Evolutionary conservation across 2,888 invertebrate genomes (phyloP).

Genomic region (Rhingia rostrata): DNA sequence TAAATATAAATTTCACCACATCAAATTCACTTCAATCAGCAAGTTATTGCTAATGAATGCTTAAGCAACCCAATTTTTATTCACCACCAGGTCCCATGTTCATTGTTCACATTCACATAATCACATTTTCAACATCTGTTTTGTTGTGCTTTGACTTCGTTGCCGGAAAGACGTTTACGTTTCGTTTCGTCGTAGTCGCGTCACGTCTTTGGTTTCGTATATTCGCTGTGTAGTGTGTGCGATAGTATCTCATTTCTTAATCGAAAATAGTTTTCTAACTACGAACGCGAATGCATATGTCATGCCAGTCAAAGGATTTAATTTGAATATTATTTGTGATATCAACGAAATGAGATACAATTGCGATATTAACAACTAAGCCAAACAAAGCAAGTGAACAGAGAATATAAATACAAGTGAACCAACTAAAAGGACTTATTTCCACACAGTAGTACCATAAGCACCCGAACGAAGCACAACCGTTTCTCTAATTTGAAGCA

Average conservation of each 20-base stretch:
- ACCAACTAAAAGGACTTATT: slow-evolving; percentile 3
- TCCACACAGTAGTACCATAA: neutral
- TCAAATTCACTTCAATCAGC: neutral
- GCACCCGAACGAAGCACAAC: slow-evolving; percentile 28
- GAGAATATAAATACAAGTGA: neutral
- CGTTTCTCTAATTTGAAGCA: slow-evolving; percentile 24
- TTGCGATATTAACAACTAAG: neutral
- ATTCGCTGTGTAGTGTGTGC: slow-evolving; percentile 8
- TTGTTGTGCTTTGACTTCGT: slow-evolving; percentile 67
- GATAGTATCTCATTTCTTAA: slow-evolving; percentile 55
- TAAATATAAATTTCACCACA: neutral
- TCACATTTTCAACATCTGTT: slow-evolving; percentile 27
- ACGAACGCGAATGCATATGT: slow-evolving; percentile 61
- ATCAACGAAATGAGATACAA: slow-evolving; percentile 31
- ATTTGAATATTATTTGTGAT: slow-evolving; percentile 67
- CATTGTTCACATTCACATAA: too few relatives aligned
- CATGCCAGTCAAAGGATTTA: slow-evolving; percentile 66
- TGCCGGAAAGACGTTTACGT: slow-evolving; percentile 60
- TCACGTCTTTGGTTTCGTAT: slow-evolving; percentile 51
- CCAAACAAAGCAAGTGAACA: slow-evolving; percentile 17
- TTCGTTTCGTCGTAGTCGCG: slow-evolving; percentile 20
- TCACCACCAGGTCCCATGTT: too few relatives aligned
- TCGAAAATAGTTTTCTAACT: slow-evolving; percentile 64
- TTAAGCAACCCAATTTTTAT: too few relatives aligned
- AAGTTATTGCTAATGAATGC: too few relatives aligned